Evolutionary conservation across 1,140 invertebrate species (phyloP).

Genomic region (Neoseiulus cucumeris): DNA sequence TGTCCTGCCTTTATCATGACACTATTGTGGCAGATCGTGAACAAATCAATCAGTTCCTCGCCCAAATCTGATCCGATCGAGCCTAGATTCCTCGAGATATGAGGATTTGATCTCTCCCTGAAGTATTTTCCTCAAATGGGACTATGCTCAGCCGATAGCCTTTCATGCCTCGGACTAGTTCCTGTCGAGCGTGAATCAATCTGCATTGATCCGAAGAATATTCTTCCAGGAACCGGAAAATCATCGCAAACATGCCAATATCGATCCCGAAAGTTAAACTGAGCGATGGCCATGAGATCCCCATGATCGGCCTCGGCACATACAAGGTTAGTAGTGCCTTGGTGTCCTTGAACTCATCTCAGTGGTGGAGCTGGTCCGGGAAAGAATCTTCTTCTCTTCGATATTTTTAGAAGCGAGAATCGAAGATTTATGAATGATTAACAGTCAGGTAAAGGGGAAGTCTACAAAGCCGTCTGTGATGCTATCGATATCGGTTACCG

Average conservation of each 20-base stretch:
- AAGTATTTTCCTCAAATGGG: no score
- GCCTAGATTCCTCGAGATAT: no score
- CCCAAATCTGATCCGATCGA: no score
- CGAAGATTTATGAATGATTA: background rate
- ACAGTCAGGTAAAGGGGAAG: background rate
- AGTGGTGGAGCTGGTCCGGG: background rate
- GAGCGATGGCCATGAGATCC: background rate
- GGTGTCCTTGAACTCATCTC: background rate
- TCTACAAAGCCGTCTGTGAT: constrained; percentile 9
- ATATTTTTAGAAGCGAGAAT: no score
- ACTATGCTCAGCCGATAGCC: no score
- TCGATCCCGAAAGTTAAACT: background rate
- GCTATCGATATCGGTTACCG: constrained; percentile 67
- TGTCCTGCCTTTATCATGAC: no score
- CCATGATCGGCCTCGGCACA: background rate
- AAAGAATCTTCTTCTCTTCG: no score
- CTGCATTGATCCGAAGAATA: background rate
- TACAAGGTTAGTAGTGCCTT: background rate
- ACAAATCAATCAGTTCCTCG: no score
- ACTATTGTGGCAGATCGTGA: no score
- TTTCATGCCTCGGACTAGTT: no score
- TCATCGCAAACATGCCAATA: background rate
- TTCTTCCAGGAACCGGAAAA: background rate
- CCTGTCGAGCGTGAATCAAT: no score
- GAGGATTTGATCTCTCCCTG: no score